A percentile compares a stretch with the other conserved stretches of the same genome.
Evolutionary conservation across 2,113 vertebrate genomes (phyloP).

Genomic region (Candoia aspera): DNA sequence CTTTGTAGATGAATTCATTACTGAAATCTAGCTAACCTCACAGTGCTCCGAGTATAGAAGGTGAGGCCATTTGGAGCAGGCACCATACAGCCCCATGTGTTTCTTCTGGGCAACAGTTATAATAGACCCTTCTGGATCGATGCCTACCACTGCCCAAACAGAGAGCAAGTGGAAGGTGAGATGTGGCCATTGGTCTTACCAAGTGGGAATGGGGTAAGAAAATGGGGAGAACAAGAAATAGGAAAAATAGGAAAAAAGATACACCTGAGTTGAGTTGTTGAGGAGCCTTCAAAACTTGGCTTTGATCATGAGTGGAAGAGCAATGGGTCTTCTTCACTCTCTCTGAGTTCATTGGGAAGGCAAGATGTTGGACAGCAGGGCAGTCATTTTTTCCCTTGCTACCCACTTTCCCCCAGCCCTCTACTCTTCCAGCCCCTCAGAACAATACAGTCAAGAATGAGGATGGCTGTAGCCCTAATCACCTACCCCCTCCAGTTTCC

Average conservation of each 20-base stretch:
- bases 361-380: background rate
- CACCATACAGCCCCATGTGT: background rate
- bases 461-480: background rate
- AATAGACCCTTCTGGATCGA: background rate
- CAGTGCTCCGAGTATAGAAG: background rate
- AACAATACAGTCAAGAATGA: background rate
- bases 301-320: background rate
- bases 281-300: background rate
- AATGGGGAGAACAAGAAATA: background rate
- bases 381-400: no score
- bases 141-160: background rate
- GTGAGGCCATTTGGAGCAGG: no score
- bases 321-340: background rate
- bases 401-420: no score
- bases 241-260: background rate
- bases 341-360: background rate
- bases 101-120: background rate
- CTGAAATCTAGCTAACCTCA: background rate
- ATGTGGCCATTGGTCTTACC: background rate
- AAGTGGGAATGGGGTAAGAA: background rate
- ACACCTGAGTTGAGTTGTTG: background rate
- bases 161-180: background rate
- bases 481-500: background rate
- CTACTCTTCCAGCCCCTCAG: background rate
- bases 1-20: background rate